phyloP scores from a whole-genome alignment of 2,888 invertebrate species.

The Apamea monoglypha region DNA sequence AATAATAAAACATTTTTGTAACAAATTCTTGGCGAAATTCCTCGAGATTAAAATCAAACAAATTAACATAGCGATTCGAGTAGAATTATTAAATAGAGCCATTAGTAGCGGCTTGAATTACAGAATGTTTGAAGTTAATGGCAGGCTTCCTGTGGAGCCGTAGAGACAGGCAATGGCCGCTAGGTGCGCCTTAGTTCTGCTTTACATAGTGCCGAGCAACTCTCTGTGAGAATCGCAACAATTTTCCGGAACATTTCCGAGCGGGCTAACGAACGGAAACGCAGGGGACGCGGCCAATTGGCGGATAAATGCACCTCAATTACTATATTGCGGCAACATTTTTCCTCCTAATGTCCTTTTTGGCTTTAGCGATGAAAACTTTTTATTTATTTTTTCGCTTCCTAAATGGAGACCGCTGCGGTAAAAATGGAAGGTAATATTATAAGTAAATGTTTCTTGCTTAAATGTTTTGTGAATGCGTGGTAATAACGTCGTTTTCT shows the following conservation, averaged over 20 bases:
- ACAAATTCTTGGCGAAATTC: conserved; percentile 31
- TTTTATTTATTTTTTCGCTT: conserved; percentile 69
- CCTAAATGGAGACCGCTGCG: conserved; percentile 52
- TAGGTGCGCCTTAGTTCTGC: conserved; percentile 72
- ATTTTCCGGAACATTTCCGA: conserved; percentile 88
- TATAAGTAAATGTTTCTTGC: conserved; percentile 43
- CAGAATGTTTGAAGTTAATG: conserved; percentile 60
- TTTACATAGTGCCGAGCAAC: conserved; percentile 78
- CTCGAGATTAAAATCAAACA: conserved; percentile 34
- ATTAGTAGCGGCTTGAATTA: conserved; percentile 47
- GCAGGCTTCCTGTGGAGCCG: conserved; percentile 53
- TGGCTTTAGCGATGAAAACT: conserved; percentile 73
- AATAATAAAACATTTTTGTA: conserved; percentile 37
- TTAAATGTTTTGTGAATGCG: conserved; percentile 34
- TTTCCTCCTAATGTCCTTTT: conserved; percentile 82
- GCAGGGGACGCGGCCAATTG: conserved; percentile 87
- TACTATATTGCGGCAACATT: conserved; percentile 87
- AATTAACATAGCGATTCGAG: conserved; percentile 34
- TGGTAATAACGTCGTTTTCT: conserved; percentile 18
- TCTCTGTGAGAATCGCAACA: conserved; percentile 84
- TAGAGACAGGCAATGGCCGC: conserved; percentile 52
- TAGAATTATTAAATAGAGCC: conserved; percentile 41
- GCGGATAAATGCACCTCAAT: conserved; percentile 88
- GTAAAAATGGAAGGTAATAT: conserved; percentile 48
- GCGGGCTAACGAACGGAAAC: conserved; percentile 88